Percentiles rank a stretch among this genome's conserved stretches.
phyloP scores from a whole-genome alignment of 2,888 invertebrate species.

The Mesopsocus fuscifrons region DNA sequence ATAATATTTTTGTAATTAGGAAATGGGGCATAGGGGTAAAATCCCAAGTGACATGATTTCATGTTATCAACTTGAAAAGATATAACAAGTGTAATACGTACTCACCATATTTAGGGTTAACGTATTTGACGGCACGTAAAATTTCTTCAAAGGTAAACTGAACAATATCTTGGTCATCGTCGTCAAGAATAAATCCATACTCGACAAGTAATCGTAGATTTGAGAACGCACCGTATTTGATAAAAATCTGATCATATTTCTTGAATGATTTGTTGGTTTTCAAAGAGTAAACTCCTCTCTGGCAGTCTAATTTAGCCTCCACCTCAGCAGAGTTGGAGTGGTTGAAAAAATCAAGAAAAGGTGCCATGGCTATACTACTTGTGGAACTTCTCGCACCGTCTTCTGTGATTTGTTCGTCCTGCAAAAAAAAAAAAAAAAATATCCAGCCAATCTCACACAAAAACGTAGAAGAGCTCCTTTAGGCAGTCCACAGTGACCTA shows the following conservation, averaged over 20 bases:
- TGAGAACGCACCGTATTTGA: conserved; percentile 70
- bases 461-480: too few relatives aligned
- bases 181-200: conserved; percentile 63
- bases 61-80: too few relatives aligned
- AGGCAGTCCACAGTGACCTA: too few relatives aligned
- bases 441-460: not conserved
- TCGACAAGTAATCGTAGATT: conserved; percentile 65
- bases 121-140: conserved; percentile 16
- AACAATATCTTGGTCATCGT: conserved; percentile 48
- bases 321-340: conserved; percentile 46
- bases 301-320: conserved; percentile 24
- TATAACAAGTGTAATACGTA: too few relatives aligned
- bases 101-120: too few relatives aligned
- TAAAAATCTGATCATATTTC: conserved; percentile 59
- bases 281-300: conserved; percentile 31
- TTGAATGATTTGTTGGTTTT: conserved; percentile 31
- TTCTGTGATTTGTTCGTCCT: too few relatives aligned
- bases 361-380: conserved; percentile 47
- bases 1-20: too few relatives aligned
- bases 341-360: conserved; percentile 76
- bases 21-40: too few relatives aligned
- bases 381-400: too few relatives aligned
- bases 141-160: conserved; percentile 37
- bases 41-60: not conserved
- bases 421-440: not conserved